Evolutionary conservation across 2,888 invertebrate species (phyloP).

Genomic region (Syritta pipiens): DNA sequence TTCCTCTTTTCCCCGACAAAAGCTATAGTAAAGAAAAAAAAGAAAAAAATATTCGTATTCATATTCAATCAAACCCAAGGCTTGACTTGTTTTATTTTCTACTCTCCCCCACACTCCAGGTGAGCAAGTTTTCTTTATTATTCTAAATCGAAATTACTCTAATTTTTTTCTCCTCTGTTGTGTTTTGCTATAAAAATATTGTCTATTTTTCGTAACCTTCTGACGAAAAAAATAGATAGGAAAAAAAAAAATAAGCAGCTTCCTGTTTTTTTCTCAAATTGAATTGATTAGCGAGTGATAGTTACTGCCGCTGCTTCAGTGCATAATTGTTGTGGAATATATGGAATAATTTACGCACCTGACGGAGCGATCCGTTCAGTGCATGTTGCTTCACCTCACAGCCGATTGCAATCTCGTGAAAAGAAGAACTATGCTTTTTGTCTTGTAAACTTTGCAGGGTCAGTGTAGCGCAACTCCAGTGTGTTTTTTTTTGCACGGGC

Average conservation of each 20-base stretch:
- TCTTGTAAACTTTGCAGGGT: constrained; percentile 13
- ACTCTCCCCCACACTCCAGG: constrained; percentile 49
- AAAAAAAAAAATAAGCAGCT: constrained; percentile 22
- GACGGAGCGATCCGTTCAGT: constrained; percentile 17
- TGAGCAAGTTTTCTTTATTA: constrained; percentile 47
- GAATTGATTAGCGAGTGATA: constrained; percentile 17
- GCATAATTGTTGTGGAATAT: constrained; percentile 20
- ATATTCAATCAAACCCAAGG: constrained; percentile 6
- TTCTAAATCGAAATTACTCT: too few relatives aligned
- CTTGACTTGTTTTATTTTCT: constrained; percentile 32
- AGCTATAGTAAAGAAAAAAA: constrained; percentile 4
- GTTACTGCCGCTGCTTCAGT: constrained; percentile 17
- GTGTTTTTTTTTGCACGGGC: background rate
- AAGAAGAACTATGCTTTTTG: constrained; percentile 1
- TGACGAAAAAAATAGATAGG: constrained; percentile 27
- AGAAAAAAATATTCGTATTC: background rate
- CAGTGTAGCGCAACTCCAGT: constrained; percentile 39
- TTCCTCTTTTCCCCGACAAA: background rate
- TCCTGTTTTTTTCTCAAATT: constrained; percentile 67
- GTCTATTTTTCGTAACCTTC: constrained; percentile 15
- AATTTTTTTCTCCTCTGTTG: background rate
- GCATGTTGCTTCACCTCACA: constrained; percentile 46
- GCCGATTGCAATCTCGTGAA: constrained; percentile 2
- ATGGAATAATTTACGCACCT: constrained; percentile 40
- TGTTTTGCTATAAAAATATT: constrained; percentile 20